These are phyloP conservation scores for Phylloscopus trochiloides DNA, from an alignment of 2,113 vertebrate species.

Conservation along the genomic window DNA sequence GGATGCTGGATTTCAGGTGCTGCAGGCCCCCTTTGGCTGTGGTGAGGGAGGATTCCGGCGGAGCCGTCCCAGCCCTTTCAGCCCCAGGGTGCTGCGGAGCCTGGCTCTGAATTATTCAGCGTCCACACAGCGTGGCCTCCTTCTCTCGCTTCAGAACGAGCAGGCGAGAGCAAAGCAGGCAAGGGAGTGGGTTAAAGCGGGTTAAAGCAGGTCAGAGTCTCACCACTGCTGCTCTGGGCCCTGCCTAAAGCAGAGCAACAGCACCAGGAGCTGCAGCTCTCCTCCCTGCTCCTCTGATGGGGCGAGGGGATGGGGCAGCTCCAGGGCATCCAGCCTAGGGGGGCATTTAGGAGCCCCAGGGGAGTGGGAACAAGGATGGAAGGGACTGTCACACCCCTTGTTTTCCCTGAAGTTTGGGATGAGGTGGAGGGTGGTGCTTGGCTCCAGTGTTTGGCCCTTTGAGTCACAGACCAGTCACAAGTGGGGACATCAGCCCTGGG, in stretches of 20 bases:
- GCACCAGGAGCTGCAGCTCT: not conserved
- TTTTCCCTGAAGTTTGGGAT: not conserved
- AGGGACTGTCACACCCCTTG: not conserved
- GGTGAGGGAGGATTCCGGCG: not conserved
- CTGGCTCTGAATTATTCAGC: slow-evolving; percentile 60
- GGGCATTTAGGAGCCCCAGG: not conserved
- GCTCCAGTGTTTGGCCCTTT: not conserved
- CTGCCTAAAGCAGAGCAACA: not conserved
- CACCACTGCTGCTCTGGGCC: not conserved
- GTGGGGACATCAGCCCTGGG: not conserved
- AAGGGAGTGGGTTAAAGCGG: not conserved
- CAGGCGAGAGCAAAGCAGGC: not conserved
- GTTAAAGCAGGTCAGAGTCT: slow-evolving; percentile 29
- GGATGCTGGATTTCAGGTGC: not conserved
- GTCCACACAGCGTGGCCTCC: not conserved
- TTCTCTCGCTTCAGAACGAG: not conserved
- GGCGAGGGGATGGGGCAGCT: not conserved
- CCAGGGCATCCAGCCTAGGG: not conserved
- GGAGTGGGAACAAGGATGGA: not conserved
- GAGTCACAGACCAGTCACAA: not conserved
- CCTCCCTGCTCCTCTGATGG: not conserved
- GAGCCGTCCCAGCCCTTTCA: not conserved
- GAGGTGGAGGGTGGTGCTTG: not conserved
- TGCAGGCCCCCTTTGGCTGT: not conserved
- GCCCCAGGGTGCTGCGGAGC: not conserved